phyloP scores from a whole-genome alignment of 1,140 invertebrate genomes.

The Bombus sylvicola region DNA sequence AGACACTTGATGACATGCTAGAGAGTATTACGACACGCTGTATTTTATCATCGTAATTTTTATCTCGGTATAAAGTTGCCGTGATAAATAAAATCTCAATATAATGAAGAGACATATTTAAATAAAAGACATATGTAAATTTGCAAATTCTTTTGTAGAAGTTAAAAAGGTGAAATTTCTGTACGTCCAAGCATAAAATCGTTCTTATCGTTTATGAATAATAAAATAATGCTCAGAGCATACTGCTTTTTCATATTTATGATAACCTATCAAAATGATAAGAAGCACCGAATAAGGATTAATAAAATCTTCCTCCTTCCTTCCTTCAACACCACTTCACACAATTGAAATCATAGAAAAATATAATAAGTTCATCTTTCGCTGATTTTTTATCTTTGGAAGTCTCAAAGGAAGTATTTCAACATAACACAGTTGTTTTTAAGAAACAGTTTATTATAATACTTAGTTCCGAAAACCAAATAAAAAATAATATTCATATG shows the following conservation, averaged over 20 bases:
- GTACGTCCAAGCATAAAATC: background rate
- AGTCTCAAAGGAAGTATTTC: too few relatives aligned
- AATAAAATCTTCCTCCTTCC: background rate
- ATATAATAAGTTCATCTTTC: too few relatives aligned
- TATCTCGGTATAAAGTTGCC: background rate
- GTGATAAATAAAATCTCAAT: background rate
- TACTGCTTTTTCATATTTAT: background rate
- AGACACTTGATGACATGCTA: background rate
- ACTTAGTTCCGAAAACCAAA: too few relatives aligned
- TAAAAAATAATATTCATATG: too few relatives aligned
- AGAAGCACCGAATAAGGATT: background rate
- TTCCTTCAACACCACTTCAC: too few relatives aligned
- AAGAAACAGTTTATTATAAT: too few relatives aligned
- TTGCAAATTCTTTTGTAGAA: background rate
- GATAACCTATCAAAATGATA: background rate
- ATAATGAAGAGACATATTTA: background rate
- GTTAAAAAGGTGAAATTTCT: background rate
- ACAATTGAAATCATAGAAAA: too few relatives aligned
- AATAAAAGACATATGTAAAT: background rate
- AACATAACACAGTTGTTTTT: too few relatives aligned
- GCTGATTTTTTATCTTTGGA: too few relatives aligned
- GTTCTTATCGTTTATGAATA: background rate
- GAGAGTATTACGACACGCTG: background rate
- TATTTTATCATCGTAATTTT: background rate
- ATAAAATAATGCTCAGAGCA: background rate